phyloP scores from a whole-genome alignment of 1,140 invertebrate species.

The Phymorhynchus buccinoides region DNA sequence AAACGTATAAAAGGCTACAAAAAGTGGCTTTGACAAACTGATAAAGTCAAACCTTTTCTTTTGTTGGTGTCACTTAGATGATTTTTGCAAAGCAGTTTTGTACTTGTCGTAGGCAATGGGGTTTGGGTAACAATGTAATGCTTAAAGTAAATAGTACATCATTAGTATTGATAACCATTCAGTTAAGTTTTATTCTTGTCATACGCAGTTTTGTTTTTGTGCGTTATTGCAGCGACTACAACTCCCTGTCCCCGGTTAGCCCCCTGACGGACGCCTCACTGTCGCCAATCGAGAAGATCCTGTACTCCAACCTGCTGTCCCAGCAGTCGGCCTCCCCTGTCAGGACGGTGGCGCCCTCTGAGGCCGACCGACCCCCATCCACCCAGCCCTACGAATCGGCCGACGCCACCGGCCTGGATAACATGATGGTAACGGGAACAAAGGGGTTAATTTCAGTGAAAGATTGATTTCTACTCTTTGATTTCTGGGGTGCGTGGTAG shows the following conservation, averaged over 20 bases:
- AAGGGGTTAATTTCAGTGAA: too few species aligned
- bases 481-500: too few species aligned
- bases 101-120: too few species aligned
- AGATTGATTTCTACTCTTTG: too few species aligned
- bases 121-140: too few species aligned
- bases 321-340: conserved; percentile 38
- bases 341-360: background rate
- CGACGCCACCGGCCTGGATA: conserved; percentile 8
- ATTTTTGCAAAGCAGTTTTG: too few species aligned
- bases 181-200: background rate
- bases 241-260: conserved; percentile 49
- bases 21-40: too few species aligned
- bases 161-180: too few species aligned
- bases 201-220: background rate
- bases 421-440: conserved; percentile 24
- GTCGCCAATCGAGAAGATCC: conserved; percentile 67
- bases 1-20: too few species aligned
- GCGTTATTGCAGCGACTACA: conserved; percentile 29
- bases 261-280: conserved; percentile 55
- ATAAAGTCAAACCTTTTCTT: too few species aligned
- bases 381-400: background rate
- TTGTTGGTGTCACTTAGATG: too few species aligned
- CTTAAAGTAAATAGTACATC: too few species aligned
- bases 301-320: conserved; percentile 62
- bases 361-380: background rate